These are phyloP conservation scores for Pegoplata infirma DNA, from an alignment of 2,888 invertebrate species.

Conservation along the genomic window DNA sequence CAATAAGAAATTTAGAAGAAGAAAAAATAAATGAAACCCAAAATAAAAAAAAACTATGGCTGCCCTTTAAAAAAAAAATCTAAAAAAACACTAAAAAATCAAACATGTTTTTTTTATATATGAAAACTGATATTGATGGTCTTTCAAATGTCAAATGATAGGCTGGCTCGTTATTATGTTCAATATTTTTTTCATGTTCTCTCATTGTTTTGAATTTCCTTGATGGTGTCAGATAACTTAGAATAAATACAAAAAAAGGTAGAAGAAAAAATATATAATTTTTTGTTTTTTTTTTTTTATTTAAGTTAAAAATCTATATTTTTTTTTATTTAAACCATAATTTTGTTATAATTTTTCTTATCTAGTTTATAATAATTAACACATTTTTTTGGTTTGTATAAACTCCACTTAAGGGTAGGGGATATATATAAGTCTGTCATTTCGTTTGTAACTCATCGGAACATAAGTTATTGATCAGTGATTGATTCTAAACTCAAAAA, in stretches of 20 bases:
- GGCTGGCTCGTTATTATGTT: slow-evolving; percentile 4
- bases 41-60: slow-evolving; percentile 17
- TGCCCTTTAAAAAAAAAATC: slow-evolving; percentile 22
- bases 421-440: too few relatives aligned
- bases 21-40: slow-evolving; percentile 24
- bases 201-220: background rate
- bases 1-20: slow-evolving; percentile 25
- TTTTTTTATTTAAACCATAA: background rate
- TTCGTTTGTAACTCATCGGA: too few relatives aligned
- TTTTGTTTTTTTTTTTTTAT: too few relatives aligned
- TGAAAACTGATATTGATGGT: slow-evolving; percentile 64
- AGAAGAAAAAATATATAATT: slow-evolving; percentile 12
- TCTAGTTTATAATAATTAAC: slow-evolving; percentile 49
- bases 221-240: slow-evolving; percentile 48
- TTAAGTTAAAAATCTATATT: slow-evolving; percentile 1
- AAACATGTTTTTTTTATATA: slow-evolving; percentile 4
- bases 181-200: slow-evolving; percentile 9
- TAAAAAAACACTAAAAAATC: slow-evolving; percentile 9
- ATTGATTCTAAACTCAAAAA: too few relatives aligned
- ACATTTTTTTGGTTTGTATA: slow-evolving; percentile 28
- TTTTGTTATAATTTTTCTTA: slow-evolving; percentile 15
- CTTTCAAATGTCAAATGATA: slow-evolving; percentile 36
- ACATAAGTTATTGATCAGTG: too few relatives aligned
- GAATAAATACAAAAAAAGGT: background rate
- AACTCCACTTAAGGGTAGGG: too few relatives aligned